phyloP scores from a whole-genome alignment of 2,888 invertebrate species.

The Cantharis nigra region DNA sequence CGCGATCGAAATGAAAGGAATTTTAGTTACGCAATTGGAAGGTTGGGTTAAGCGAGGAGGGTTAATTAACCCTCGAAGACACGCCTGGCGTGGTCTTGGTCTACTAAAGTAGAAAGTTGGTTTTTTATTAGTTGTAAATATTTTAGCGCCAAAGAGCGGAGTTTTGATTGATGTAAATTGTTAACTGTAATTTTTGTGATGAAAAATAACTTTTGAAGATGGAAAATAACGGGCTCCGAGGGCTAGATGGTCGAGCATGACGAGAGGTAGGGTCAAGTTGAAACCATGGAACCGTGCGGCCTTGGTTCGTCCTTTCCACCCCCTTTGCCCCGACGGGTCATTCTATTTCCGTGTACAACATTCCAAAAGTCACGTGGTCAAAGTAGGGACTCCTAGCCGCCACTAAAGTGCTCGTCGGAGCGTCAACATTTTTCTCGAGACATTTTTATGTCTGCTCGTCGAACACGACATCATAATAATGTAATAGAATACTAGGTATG shows the following conservation, averaged over 20 bases:
- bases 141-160: too few species aligned
- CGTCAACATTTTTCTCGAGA: not conserved
- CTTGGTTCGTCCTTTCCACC: conserved; percentile 55
- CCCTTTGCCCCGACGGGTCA: conserved; percentile 43
- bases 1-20: not conserved
- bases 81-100: too few species aligned
- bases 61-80: not conserved
- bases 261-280: not conserved
- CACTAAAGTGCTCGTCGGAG: not conserved
- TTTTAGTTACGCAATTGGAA: not conserved
- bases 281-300: conserved; percentile 42
- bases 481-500: not conserved
- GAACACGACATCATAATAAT: not conserved
- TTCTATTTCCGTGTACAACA: conserved; percentile 52
- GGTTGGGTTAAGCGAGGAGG: too few species aligned
- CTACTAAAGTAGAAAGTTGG: too few species aligned
- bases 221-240: conserved; percentile 13
- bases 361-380: conserved; percentile 49
- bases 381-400: not conserved
- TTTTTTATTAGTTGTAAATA: too few species aligned
- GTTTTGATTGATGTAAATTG: not conserved
- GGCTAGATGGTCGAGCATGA: conserved; percentile 25
- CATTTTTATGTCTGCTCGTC: not conserved
- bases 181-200: not conserved
- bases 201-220: not conserved